Evolutionary conservation across 2,113 vertebrate genomes (phyloP).

Genomic region (Aleadryas rufinucha): DNA sequence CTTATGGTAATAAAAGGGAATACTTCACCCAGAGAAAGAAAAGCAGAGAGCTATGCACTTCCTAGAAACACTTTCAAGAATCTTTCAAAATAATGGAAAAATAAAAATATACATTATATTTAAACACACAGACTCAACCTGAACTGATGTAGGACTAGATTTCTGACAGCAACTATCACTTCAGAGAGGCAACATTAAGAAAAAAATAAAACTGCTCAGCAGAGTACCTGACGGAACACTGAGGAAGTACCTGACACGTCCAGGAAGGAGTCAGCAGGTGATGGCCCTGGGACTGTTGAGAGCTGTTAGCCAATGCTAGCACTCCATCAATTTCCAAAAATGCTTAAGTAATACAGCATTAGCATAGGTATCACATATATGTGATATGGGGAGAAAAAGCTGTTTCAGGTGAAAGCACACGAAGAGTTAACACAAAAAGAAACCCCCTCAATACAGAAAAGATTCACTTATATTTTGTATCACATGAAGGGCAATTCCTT

Average conservation of each 20-base stretch:
- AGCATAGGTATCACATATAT: background rate
- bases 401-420: background rate
- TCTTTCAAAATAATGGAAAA: conserved; percentile 11
- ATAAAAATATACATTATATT: background rate
- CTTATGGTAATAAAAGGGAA: conserved; percentile 1
- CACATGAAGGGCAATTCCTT: background rate
- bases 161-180: background rate
- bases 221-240: background rate
- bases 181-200: background rate
- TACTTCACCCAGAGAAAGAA: background rate
- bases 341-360: background rate
- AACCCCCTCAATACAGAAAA: background rate
- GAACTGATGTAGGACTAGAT: background rate
- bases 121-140: background rate
- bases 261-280: background rate
- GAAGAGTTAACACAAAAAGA: background rate
- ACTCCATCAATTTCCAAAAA: background rate
- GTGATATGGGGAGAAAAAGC: background rate
- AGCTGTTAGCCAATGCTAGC: background rate
- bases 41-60: background rate
- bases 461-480: background rate
- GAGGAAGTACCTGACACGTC: too few species aligned
- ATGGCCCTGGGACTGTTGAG: background rate
- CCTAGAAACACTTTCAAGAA: background rate
- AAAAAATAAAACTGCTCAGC: background rate